Evolutionary conservation across 2,797 vertebrate genomes (phyloP), one percentile per base, ranked within the genome.

Genomic region (Esox masquinongy): DNA sequence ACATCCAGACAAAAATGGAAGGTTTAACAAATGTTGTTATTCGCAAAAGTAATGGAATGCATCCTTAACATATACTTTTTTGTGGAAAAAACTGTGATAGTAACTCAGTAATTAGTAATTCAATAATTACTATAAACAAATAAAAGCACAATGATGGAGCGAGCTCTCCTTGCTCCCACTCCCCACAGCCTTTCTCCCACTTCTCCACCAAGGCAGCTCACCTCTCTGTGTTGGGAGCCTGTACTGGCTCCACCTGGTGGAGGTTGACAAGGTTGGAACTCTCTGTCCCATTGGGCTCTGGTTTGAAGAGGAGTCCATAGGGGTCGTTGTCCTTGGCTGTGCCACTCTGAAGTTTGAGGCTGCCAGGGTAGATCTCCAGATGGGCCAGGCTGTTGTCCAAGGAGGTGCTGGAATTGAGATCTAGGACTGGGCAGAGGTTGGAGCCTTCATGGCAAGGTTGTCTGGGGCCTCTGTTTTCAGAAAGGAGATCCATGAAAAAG

Each of bases 171-270:
- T 43, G 5, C 1, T 4, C 14, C 31, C 67, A 64, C 17, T 14
- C 9, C 19, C 68, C 3, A 16, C 22, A 19, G 36, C 22, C 9
- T 39, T 15, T 5, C 24, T 50, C 1, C 16, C 66, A 24, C 16
- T 51, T 5, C 3, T 72, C 6, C 24, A 16, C 3, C 19, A 29
- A 22, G 15, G 29, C 64, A n/a, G 84, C 82, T 79, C 87, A 96
- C 96, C 95, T 96, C 91, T 95, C 96, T 16, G 92, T 89, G 86
- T 88, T 91, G 74, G 92, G 91, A 68, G 87, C 90, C 84, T 89
- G 94, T 77, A 93, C 92, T 12, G 93, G 88, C 83, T 92, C 91
- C 82, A 90, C 92, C 86, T 91, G 91, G 29, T 93, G 92, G 82
- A 88, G 78, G 74, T 87, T 83, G 0, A 78, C 7, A 56, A 91